phyloP scores from a whole-genome alignment of 2,797 vertebrate genomes.

The Acanthis flammea region DNA sequence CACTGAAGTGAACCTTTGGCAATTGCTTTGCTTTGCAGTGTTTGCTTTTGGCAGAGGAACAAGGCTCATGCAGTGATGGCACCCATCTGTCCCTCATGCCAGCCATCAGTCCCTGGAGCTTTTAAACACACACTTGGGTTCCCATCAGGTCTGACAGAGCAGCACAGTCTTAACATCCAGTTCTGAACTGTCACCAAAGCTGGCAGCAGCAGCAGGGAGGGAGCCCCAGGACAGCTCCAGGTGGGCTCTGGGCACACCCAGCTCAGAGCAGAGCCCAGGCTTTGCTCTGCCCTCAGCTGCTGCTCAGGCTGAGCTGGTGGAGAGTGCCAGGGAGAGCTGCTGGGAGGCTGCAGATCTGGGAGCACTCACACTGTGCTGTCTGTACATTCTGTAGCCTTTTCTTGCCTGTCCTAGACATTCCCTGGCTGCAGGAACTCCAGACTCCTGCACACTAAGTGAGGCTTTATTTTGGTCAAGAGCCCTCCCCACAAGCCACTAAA shows the following conservation, averaged over 20 bases:
- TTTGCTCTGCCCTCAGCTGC: neutral
- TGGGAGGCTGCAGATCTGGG: neutral
- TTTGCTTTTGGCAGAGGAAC: neutral
- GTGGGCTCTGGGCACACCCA: neutral
- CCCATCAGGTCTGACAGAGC: neutral
- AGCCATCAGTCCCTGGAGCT: neutral
- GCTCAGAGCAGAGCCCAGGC: fast-evolving
- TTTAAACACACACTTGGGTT: neutral
- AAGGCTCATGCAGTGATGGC: neutral
- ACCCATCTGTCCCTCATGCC: neutral
- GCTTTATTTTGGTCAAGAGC: neutral
- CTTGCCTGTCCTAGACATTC: neutral
- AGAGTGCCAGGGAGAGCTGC: neutral
- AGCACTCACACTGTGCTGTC: neutral
- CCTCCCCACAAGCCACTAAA: neutral
- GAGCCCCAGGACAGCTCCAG: neutral
- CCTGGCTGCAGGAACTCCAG: neutral
- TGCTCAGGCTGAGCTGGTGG: neutral
- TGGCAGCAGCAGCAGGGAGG: neutral
- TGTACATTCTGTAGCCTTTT: neutral
- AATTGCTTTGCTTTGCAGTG: neutral
- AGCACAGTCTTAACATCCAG: neutral
- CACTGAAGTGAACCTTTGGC: neutral
- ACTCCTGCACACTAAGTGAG: neutral
- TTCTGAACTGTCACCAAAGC: neutral